These are phyloP conservation scores for Campylomormyrus tamandua DNA, from an alignment of 2,113 vertebrate species.

Conservation along the genomic window DNA sequence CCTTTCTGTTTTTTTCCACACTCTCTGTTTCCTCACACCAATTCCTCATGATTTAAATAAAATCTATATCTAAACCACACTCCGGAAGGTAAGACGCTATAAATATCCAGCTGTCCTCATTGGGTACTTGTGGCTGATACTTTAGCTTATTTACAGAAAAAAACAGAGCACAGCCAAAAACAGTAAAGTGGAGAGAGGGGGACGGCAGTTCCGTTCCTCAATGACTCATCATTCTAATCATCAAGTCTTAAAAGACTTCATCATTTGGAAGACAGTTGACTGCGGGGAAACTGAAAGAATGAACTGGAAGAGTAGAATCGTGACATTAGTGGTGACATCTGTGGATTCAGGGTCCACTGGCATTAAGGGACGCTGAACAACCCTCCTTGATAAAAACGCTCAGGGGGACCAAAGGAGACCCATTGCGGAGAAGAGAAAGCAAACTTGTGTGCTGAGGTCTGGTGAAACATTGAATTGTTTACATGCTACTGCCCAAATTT, in stretches of 20 bases:
- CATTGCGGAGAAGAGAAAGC: neutral
- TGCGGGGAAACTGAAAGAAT: neutral
- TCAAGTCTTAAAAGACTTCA: neutral
- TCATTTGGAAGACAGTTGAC: neutral
- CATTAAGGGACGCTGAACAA: neutral
- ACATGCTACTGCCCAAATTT: neutral
- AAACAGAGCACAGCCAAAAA: neutral
- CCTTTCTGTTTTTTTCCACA: neutral
- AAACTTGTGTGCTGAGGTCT: neutral
- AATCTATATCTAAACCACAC: neutral
- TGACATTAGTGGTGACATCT: neutral
- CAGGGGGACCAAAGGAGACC: neutral
- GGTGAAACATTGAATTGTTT: neutral
- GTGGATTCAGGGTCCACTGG: neutral
- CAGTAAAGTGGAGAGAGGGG: neutral
- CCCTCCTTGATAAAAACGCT: neutral
- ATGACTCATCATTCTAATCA: constrained; percentile 1
- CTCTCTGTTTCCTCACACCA: neutral
- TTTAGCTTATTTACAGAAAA: neutral
- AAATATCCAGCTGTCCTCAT: neutral
- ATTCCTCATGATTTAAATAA: neutral
- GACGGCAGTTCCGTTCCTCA: neutral
- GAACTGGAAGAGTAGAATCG: neutral
- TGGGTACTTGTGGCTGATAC: neutral
- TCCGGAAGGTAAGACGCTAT: neutral